Conservation (phyloP, 2,797 vertebrate species). For the Notamacropus eugenii region DNA sequence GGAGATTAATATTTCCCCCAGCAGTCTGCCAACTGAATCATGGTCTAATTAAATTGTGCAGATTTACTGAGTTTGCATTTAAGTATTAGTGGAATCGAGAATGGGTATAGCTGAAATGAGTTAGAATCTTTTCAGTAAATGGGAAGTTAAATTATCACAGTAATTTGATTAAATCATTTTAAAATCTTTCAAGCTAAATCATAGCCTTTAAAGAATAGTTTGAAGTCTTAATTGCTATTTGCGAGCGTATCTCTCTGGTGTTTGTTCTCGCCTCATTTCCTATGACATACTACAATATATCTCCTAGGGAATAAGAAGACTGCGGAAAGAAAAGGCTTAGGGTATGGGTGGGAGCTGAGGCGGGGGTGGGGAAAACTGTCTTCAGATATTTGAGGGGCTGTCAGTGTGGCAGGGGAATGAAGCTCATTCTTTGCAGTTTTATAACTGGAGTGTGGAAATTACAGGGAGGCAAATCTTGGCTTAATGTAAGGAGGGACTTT, state of each 20-base stretch:
- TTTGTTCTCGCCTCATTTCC: slow-evolving; percentile 76
- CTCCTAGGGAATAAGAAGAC: slow-evolving; percentile 44
- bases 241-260: slow-evolving; percentile 71
- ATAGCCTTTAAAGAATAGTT: slow-evolving; percentile 81
- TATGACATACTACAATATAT: slow-evolving; percentile 70
- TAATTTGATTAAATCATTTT: slow-evolving; percentile 86
- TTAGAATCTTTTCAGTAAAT: slow-evolving; percentile 84
- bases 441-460: neutral
- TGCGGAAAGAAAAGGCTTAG: neutral
- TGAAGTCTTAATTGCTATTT: slow-evolving; percentile 83
- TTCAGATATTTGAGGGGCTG: neutral
- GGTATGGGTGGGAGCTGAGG: neutral
- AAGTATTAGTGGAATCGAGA: slow-evolving; percentile 79
- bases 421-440: neutral
- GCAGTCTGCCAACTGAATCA: slow-evolving; percentile 82
- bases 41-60: slow-evolving; percentile 84
- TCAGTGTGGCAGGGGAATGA: neutral
- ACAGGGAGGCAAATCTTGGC: neutral
- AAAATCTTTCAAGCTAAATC: slow-evolving; percentile 82
- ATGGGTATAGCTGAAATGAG: slow-evolving; percentile 81
- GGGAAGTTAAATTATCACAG: slow-evolving; percentile 84
- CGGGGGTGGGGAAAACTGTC: neutral
- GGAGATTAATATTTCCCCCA: slow-evolving; percentile 85
- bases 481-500: neutral
- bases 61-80: slow-evolving; percentile 86